These are phyloP conservation scores for Hetaerina titia DNA, from an alignment of 2,888 invertebrate species.

Conservation along the genomic window DNA sequence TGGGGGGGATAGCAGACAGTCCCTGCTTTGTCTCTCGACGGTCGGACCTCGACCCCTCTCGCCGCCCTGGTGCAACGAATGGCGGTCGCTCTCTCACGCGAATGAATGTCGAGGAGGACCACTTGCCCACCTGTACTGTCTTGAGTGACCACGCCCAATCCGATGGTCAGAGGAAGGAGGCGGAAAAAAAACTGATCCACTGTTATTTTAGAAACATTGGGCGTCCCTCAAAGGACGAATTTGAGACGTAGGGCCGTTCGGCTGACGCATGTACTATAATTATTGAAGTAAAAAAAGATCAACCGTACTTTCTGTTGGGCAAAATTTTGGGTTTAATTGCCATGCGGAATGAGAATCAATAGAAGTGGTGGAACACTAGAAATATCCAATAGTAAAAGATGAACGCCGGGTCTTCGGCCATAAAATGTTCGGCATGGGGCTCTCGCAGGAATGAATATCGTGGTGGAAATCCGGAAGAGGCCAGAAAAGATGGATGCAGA, in stretches of 20 bases:
- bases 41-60: not conserved
- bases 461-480: too few species aligned
- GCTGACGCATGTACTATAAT: not conserved
- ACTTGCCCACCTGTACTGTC: not conserved
- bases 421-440: too few species aligned
- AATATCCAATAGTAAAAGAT: too few species aligned
- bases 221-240: not conserved
- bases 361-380: too few species aligned
- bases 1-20: too few species aligned
- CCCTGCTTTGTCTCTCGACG: not conserved
- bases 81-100: not conserved
- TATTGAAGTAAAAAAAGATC: not conserved
- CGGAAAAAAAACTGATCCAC: not conserved
- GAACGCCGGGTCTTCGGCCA: too few species aligned
- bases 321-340: not conserved
- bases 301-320: not conserved
- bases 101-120: slow-evolving; percentile 32
- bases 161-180: not conserved
- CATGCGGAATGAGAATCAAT: too few species aligned
- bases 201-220: not conserved
- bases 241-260: not conserved
- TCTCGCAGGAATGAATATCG: too few species aligned
- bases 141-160: not conserved
- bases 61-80: not conserved
- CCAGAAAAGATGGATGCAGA: too few species aligned